Evolutionary conservation across 2,888 invertebrate species (phyloP), one percentile per base, ranked within the genome.

Genomic region (Drosophila borborema): DNA sequence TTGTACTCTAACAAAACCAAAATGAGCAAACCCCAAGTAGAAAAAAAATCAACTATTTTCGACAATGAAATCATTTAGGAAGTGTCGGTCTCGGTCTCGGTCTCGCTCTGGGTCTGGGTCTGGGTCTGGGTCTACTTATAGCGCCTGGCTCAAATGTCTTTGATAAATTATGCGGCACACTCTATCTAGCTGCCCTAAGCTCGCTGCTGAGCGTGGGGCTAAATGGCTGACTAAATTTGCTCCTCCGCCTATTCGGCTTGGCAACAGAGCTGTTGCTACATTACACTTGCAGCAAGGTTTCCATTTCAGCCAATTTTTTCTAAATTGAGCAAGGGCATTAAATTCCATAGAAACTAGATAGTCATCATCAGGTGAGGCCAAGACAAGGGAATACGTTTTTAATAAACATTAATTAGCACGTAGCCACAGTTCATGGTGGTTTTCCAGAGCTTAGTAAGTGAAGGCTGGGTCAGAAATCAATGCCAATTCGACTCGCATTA

Each of bases 21-120:
- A 31, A 16, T 48, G 10, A 46, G 40, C 43, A 31, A n/a, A 64
- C 31, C 5, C 16, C 16, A 41, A 14, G n/a, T 46, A 34, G n/a
- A 31, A 53, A 41, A 53, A 41, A 41, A 28, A 28, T 28, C 65
- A 80, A 89, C 74, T 74, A 81, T 72, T 77, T 74, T 73, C 72
- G 78, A 77, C 79, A 90, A 83, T 89, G 74, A 89, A 90, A 83
- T 86, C 84, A 86, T 86, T 90, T 81, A 83, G 67, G 74, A 76
- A 72, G 83, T 82, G 82, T 58, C 56, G 67, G 55, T 66, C 54
- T 58, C 7, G 23, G 36, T n/a, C n/a, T 38, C 4, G 41, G 40
- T 60, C 58, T 71, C n/a, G 34, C 18, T 43, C 38, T 12, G 5
- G 38, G 43, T 62, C 54, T 68, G 12, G 18, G n/a, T 9, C 16